Evolutionary conservation across 1,140 invertebrate species (phyloP), one percentile per base, ranked within the genome.

Genomic region (Trichonephila inaurata): DNA sequence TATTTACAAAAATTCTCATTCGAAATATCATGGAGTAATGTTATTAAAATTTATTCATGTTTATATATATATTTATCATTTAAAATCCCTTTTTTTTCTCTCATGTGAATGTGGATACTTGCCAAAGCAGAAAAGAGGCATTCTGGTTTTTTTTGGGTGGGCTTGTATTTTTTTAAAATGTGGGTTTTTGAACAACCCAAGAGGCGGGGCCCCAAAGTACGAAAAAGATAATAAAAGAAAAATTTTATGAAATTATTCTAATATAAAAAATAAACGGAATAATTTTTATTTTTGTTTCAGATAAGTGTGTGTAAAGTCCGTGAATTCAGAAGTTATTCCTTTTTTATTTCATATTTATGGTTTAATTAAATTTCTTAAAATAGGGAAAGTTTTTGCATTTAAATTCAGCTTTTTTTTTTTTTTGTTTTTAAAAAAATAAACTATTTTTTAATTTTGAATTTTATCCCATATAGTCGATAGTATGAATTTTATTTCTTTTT

Each of bases 11-110:
- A n/a, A 28, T 69, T 69, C n/a, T n/a, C 14, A 14, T 16, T 7
- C 16, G 18, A 77, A 77, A 77, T 77, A 77, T 77, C 72, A 77
- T 77, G 72, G 33, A 77, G 14, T 77, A 77, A 77, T 77, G 18
- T 19, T 77, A 77, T 77, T 77, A 77, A 77, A 77, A 77, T 77
- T 77, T 77, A 77, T 77, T 77, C 72, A 40, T 28, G 24, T 33
- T 77, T 77, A 33, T 77, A 77, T 77, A 40, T 40, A 40, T 40
- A 77, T 77, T 77, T 40, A 77, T 77, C 72, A 77, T 77, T 18
- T 33, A 14, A 77, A 77, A 33, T 33, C 24, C 18, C 18, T 18
- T 77, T 77, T 77, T 72, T 77, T 33, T 19, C 18, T 40, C 16
- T 16, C 28, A 14, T 33, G 33, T 14, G 33, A 77, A 40, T 18